These are phyloP conservation scores for Tinea pellionella DNA, from an alignment of 2,888 invertebrate genomes.

Conservation along the genomic window DNA sequence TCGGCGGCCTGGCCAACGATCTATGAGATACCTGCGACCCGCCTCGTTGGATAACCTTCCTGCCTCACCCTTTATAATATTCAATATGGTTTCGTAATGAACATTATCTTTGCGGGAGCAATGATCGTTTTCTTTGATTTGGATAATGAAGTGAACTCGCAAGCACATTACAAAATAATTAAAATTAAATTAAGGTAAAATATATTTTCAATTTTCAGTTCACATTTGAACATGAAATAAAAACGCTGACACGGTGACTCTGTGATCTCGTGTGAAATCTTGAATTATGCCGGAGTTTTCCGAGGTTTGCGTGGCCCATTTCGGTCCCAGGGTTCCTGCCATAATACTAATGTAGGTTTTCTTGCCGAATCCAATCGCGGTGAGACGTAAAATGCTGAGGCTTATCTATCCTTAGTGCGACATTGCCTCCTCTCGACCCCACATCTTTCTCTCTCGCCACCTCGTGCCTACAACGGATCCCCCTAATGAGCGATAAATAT, in stretches of 20 bases:
- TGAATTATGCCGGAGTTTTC: conserved; percentile 8
- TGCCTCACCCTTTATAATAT: neutral
- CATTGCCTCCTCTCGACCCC: conserved; percentile 3
- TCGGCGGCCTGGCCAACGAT: conserved; percentile 4
- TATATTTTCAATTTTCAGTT: neutral
- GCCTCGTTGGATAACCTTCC: neutral
- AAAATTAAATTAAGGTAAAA: neutral
- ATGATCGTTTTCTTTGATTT: neutral
- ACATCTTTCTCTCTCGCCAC: neutral
- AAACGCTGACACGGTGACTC: conserved; percentile 4
- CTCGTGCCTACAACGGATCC: neutral
- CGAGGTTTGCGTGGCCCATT: conserved; percentile 1
- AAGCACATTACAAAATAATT: neutral
- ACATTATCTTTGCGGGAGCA: neutral
- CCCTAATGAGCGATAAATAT: conserved; percentile 14
- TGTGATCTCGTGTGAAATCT: conserved; percentile 11
- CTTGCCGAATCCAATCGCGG: conserved; percentile 14
- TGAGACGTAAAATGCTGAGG: conserved; percentile 7
- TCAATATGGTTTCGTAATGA: neutral
- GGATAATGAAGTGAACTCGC: neutral
- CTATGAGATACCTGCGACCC: neutral
- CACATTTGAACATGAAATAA: neutral
- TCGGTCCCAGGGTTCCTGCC: conserved; percentile 11
- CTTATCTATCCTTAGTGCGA: conserved; percentile 13
- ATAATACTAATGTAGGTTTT: conserved; percentile 14